Evolutionary conservation across 2,888 invertebrate genomes (phyloP), one percentile per base, ranked within the genome.

Genomic region (Augochlorella aurata): DNA sequence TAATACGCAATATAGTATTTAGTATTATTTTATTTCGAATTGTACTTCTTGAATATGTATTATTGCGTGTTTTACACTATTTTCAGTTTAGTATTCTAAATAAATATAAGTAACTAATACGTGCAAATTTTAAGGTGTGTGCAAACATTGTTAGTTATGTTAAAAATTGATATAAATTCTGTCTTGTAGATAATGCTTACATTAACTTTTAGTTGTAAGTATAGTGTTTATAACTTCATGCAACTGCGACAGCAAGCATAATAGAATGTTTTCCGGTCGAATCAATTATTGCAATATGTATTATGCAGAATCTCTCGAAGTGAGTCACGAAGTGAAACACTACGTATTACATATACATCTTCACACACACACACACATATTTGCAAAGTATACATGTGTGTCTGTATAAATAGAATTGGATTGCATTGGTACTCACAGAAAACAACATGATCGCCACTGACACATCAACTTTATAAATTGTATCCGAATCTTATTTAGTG

Each of bases 161-260:
- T 58, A 69, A 77, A 67, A 47, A 54, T 38, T 61, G 18, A 38
- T 68, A 14, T 12, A 29, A 12, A 47, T 16, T 66, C 38, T 61
- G 44, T 21, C 72, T 75, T 50, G 21, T 65, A 21, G 12, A 72
- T 82, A 63, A 75, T 44, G 69, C 86, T 86, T 84, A 63, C 63
- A 63, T 63, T 63, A 63, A 44, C 44, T 65, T 44, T 44, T n/a
- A 63, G 54, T 21, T 5, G 50, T 66, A 71, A 29, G 47, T 45
- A 2, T 66, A 66, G 2, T 66, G 24, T 81, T 69, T 74, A 74
- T 29, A 70, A 75, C 74, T 69, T 29, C 54, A 76, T 72, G 54
- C 61, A 72, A 68, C 29, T 44, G 49, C 63, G 49, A 65, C 29
- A 24, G 52, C 45, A 44, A 61, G 24, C 29, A 58, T 29, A 67